These are phyloP conservation scores for Procambarus virginalis DNA, from an alignment of 1,140 invertebrate genomes.

Conservation along the genomic window DNA sequence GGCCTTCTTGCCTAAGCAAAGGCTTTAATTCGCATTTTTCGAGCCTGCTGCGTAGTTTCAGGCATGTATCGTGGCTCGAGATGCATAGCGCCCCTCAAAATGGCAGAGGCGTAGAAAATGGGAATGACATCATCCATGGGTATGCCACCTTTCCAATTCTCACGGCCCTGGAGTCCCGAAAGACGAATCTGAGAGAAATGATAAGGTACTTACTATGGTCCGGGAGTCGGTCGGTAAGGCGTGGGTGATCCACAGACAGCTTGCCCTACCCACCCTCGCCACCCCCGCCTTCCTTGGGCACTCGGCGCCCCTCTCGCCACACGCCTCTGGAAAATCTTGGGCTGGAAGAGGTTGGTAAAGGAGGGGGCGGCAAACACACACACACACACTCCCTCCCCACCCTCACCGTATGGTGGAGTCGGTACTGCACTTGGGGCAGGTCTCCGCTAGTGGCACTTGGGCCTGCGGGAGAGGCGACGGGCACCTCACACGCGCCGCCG, in stretches of 20 bases:
- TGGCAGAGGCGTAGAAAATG: background rate
- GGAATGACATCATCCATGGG: slow-evolving; percentile 46
- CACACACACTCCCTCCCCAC: slow-evolving; percentile 23
- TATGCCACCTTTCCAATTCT: slow-evolving; percentile 20
- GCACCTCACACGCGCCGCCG: background rate
- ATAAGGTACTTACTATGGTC: slow-evolving; percentile 7
- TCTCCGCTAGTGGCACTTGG: slow-evolving; percentile 31
- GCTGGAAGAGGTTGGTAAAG: background rate
- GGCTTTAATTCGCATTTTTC: background rate
- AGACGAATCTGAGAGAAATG: slow-evolving; percentile 54
- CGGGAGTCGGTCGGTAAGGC: slow-evolving; percentile 13
- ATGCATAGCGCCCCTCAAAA: background rate
- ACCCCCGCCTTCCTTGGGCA: background rate
- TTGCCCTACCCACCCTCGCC: slow-evolving; percentile 10
- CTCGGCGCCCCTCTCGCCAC: background rate
- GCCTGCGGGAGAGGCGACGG: slow-evolving; percentile 11
- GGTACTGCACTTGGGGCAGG: slow-evolving; percentile 37
- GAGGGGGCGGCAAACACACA: slow-evolving; percentile 5
- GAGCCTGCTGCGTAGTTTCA: background rate
- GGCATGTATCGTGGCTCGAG: background rate
- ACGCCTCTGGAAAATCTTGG: background rate
- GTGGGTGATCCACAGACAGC: slow-evolving; percentile 10
- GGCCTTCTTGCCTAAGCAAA: too few species aligned
- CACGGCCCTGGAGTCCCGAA: slow-evolving; percentile 38
- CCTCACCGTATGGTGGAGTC: slow-evolving; percentile 41